Evolutionary conservation across 2,888 invertebrate genomes (phyloP), one percentile per base, ranked within the genome.

Genomic region (Microdon myrmicae): DNA sequence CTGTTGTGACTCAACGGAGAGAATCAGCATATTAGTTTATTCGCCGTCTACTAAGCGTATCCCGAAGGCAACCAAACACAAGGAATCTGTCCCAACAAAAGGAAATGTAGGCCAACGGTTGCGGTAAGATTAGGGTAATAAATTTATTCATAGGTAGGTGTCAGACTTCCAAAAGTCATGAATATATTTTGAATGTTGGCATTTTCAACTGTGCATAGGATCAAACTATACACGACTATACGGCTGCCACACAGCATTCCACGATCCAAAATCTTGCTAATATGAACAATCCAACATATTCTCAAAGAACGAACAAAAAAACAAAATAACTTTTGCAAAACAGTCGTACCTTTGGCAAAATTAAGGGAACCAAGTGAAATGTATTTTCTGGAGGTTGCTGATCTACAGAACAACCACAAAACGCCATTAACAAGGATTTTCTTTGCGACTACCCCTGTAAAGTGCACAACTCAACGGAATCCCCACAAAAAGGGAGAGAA

Each of bases 401-500:
- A 41, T 43, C 35, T 22, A 8, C n/a, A 3, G 29, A 53, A 53
- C 41, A 64, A 64, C 64, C 64, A 43, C 64, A 64, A 51, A 64
- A 53, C 48, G 58, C 64, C 64, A 64, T 64, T 56, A 64, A 64
- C 64, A 58, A 58, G 64, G 64, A 64, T 64, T 64, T 64, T 56
- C 53, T 32, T 58, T 14, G 37, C 37, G 56, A 64, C 35, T 51
- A 51, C 56, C 51, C 47, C 51, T n/a, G 45, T 44, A 56, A 51
- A 64, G 53, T 47, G 45, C 39, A 51, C 31, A 64, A 56, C 56
- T 51, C 45, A 56, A 56, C 49, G 45, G 49, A 51, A 56, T 51
- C 35, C 12, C 28, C 13, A 20, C n/a, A 12, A 39, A 45, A 58
- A 45, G n/a, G n/a, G n/a, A 45, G 3, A 43, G 13, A 22, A 9